phyloP scores from a whole-genome alignment of 2,888 invertebrate species.

The Sipha maydis region DNA sequence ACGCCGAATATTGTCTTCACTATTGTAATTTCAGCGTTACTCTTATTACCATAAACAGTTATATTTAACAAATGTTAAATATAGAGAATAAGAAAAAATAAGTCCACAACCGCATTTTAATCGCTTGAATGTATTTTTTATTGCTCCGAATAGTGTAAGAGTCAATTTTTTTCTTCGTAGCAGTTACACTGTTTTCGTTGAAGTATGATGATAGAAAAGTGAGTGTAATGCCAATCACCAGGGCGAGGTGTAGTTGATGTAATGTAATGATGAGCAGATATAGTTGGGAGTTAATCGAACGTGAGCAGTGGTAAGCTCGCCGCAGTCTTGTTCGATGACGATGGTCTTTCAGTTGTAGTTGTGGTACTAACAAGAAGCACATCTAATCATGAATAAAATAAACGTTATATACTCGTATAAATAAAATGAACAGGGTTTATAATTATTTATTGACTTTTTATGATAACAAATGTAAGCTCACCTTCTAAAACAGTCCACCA shows the following conservation, averaged over 20 bases:
- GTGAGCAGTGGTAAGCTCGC: slow-evolving; percentile 9
- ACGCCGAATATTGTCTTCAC: too few species aligned
- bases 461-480: not conserved
- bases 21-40: too few species aligned
- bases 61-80: too few species aligned
- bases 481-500: slow-evolving; percentile 47
- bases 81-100: too few species aligned
- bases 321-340: not conserved
- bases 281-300: slow-evolving; percentile 17
- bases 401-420: not conserved
- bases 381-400: not conserved
- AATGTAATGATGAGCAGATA: not conserved
- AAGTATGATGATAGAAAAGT: not conserved
- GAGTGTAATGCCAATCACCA: slow-evolving; percentile 4
- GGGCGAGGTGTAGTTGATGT: not conserved
- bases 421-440: not conserved
- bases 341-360: not conserved
- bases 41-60: too few species aligned
- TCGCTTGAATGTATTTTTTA: too few species aligned
- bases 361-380: not conserved
- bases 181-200: too few species aligned
- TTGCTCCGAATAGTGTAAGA: too few species aligned
- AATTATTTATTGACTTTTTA: not conserved
- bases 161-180: too few species aligned
- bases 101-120: too few species aligned